Conservation (phyloP, 1,140 invertebrate genomes). For the Chelonus insularis region DNA sequence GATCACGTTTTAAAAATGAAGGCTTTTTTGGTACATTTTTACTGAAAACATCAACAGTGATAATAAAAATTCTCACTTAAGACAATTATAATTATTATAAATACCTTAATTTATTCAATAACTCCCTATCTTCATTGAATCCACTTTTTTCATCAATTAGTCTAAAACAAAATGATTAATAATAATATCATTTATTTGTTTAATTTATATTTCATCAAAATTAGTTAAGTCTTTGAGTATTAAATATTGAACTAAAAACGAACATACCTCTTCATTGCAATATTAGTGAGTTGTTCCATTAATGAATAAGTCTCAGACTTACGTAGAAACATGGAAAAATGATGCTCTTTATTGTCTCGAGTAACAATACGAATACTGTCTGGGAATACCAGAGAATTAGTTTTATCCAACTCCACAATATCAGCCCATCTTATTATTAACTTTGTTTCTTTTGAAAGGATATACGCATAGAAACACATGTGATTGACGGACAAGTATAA, state of each 20-base stretch:
- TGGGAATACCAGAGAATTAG: conserved; percentile 78
- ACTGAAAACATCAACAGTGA: not conserved
- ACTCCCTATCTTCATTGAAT: conserved; percentile 82
- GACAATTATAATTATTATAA: conserved; percentile 11
- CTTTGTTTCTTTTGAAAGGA: conserved; percentile 88
- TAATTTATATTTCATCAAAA: conserved; percentile 43
- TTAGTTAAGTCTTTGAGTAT: conserved; percentile 40
- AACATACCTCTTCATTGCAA: conserved; percentile 93
- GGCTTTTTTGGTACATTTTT: conserved; percentile 71
- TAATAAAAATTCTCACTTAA: conserved; percentile 5
- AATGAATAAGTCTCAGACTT: conserved; percentile 87
- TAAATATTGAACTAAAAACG: conserved; percentile 29
- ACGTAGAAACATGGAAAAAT: conserved; percentile 88
- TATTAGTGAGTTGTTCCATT: conserved; percentile 94
- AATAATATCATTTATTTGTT: conserved; percentile 25
- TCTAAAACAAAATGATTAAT: no score
- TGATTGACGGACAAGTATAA: conserved; percentile 95
- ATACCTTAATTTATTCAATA: conserved; percentile 79
- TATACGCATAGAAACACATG: conserved; percentile 94
- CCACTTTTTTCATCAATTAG: conserved; percentile 84
- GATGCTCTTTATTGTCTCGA: conserved; percentile 76
- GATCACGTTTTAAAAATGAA: conserved; percentile 88
- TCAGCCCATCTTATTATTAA: conserved; percentile 85
- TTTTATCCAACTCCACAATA: conserved; percentile 74
- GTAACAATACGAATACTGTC: conserved; percentile 86